A percentile compares a stretch with the other conserved stretches of the same genome.
Conservation (phyloP, 2,888 invertebrate species). For the Barypeithes pellucidus region DNA sequence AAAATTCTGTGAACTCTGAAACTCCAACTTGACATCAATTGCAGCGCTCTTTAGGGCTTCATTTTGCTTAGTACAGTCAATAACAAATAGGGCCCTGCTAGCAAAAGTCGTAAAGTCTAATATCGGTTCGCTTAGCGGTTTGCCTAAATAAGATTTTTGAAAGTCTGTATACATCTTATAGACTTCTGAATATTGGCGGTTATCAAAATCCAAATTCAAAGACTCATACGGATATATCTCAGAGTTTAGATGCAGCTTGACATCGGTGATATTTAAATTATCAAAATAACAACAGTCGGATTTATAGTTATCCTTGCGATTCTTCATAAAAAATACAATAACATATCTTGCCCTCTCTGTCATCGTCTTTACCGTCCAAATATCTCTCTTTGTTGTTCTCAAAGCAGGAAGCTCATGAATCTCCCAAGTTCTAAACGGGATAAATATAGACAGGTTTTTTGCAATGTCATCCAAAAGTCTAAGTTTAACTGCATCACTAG, state of each 20-base stretch:
- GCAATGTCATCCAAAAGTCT: constrained; percentile 7
- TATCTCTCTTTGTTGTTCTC: constrained; percentile 20
- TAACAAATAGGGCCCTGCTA: neutral
- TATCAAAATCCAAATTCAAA: no score
- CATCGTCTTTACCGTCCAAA: constrained; percentile 32
- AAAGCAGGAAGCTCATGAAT: constrained; percentile 52
- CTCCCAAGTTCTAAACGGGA: constrained; percentile 50
- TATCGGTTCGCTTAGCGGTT: neutral
- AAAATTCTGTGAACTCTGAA: no score
- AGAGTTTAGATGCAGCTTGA: constrained; percentile 19
- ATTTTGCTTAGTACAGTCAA: neutral
- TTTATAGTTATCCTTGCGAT: constrained; percentile 1
- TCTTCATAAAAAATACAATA: constrained; percentile 3
- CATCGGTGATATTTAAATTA: constrained; percentile 5
- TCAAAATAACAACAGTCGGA: neutral
- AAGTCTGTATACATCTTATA: no score
- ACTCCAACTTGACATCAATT: neutral
- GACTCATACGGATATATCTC: neutral
- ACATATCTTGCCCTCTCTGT: constrained; percentile 1
- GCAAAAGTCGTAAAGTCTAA: neutral
- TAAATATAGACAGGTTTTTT: constrained; percentile 1
- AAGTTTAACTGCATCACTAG: neutral
- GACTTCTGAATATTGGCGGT: no score
- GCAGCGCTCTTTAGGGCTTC: neutral
- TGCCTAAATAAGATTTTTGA: neutral